Percentiles rank a stretch among this genome's conserved stretches.
Evolutionary conservation across 2,888 invertebrate species (phyloP).

Genomic region (Lasioglossum calceatum): DNA sequence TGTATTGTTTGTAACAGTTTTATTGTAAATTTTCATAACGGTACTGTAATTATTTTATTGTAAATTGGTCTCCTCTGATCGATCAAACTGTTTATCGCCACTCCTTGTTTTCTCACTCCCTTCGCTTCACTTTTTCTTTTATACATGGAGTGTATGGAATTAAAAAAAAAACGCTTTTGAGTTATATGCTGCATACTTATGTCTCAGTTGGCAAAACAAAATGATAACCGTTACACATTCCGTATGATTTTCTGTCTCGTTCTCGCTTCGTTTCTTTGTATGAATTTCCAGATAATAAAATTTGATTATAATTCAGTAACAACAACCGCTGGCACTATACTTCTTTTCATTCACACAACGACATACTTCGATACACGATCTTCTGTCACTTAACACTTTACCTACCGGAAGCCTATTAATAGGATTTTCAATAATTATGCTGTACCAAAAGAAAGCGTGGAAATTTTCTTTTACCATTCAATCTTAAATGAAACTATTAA

Average conservation of each 20-base stretch:
- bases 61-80: constrained; percentile 13
- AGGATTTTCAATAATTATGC: too few species aligned
- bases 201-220: constrained; percentile 7
- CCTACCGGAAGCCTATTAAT: too few species aligned
- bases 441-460: too few species aligned
- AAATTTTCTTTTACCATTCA: too few species aligned
- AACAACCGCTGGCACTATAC: neutral
- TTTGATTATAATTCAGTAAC: constrained; percentile 28
- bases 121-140: constrained; percentile 1
- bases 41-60: constrained; percentile 19
- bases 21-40: constrained; percentile 8
- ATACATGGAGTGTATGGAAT: constrained; percentile 2
- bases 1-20: constrained; percentile 22
- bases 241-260: constrained; percentile 27
- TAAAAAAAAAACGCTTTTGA: neutral
- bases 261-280: constrained; percentile 37
- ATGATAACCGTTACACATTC: constrained; percentile 17
- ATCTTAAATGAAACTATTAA: too few species aligned
- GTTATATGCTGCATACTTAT: constrained; percentile 14
- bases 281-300: constrained; percentile 30
- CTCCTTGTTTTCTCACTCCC: neutral
- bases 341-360: constrained; percentile 11
- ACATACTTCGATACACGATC: neutral
- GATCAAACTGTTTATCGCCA: neutral
- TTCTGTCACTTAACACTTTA: neutral